Evolutionary conservation across 2,113 vertebrate genomes (phyloP).

Genomic region (Boleophthalmus pectinirostris): DNA sequence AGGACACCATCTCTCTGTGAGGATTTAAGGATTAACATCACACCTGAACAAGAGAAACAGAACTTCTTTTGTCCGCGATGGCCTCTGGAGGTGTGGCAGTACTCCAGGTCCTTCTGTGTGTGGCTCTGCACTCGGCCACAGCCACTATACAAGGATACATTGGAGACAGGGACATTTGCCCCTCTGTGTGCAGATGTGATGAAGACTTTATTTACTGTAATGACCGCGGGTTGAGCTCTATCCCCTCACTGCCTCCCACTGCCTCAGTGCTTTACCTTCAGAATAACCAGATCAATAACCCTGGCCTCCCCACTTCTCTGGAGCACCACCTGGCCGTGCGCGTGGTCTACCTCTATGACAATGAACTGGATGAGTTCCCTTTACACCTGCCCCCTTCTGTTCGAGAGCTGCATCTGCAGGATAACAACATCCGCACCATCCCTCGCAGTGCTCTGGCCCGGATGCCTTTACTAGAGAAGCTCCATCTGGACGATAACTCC

Average conservation of each 20-base stretch:
- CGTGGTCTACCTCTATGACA: slow-evolving; percentile 94
- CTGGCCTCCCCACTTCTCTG: slow-evolving; percentile 86
- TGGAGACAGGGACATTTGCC: slow-evolving; percentile 76
- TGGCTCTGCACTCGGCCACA: slow-evolving; percentile 76
- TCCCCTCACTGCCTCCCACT: slow-evolving; percentile 84
- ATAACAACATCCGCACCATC: slow-evolving; percentile 90
- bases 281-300: slow-evolving; percentile 93
- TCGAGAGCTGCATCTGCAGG: slow-evolving; percentile 92
- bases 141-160: slow-evolving; percentile 70
- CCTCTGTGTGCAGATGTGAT: slow-evolving; percentile 88
- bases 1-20: slow-evolving; percentile 47
- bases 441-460: slow-evolving; percentile 83
- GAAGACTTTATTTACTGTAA: slow-evolving; percentile 95
- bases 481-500: slow-evolving; percentile 94
- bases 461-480: slow-evolving; percentile 88
- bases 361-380: slow-evolving; percentile 89
- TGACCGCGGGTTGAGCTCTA: slow-evolving; percentile 88
- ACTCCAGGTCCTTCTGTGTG: slow-evolving; percentile 79
- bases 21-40: slow-evolving; percentile 50
- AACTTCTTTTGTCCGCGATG: slow-evolving; percentile 67
- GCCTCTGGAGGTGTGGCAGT: slow-evolving; percentile 73
- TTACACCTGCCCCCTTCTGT: slow-evolving; percentile 84
- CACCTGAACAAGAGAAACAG: slow-evolving; percentile 38
- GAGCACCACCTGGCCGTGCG: slow-evolving; percentile 77
- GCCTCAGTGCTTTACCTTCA: slow-evolving; percentile 94